Evolutionary conservation across 2,797 vertebrate species (phyloP).

Genomic region (Halcyon smyrnensis): DNA sequence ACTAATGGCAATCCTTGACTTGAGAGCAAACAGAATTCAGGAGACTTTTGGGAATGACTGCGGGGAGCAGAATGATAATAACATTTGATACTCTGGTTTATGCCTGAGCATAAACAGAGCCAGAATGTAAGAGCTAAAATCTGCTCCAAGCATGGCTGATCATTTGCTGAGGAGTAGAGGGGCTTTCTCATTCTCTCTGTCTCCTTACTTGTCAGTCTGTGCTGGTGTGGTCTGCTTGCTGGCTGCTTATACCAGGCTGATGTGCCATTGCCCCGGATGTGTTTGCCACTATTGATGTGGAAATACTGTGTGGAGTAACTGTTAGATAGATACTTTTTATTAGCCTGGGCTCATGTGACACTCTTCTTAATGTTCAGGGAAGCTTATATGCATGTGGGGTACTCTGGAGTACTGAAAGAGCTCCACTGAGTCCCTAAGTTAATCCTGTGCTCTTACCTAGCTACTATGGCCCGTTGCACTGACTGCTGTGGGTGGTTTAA

Average conservation of each 20-base stretch:
- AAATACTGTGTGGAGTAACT: background rate
- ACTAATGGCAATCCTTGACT: background rate
- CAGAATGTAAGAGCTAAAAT: background rate
- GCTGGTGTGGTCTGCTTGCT: background rate
- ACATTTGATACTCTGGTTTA: background rate
- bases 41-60: background rate
- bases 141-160: background rate
- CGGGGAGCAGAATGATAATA: background rate
- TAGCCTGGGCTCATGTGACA: background rate
- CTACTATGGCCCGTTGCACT: background rate
- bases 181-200: background rate
- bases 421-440: background rate
- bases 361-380: background rate
- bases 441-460: background rate
- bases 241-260: background rate
- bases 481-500: background rate
- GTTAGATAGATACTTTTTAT: background rate
- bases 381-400: background rate
- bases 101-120: background rate
- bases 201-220: background rate
- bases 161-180: background rate
- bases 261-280: background rate
- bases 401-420: background rate
- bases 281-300: background rate
- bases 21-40: background rate